These are phyloP conservation scores for Semaprochilodus insignis DNA, from an alignment of 2,797 vertebrate genomes.

Conservation along the genomic window DNA sequence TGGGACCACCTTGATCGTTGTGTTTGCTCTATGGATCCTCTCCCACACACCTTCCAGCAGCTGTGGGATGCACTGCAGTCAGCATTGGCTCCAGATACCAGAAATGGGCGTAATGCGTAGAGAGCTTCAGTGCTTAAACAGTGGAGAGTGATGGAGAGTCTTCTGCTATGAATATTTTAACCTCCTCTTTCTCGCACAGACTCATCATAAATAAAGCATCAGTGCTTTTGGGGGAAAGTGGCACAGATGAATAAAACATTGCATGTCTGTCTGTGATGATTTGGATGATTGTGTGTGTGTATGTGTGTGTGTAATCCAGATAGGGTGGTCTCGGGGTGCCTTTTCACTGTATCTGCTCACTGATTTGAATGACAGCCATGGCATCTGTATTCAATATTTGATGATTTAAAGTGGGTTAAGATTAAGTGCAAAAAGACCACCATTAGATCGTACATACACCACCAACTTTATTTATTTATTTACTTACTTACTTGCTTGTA, in stretches of 20 bases:
- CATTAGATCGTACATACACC: background rate
- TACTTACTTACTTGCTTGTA: too few relatives aligned
- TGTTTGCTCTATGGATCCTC: too few relatives aligned
- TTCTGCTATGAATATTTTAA: conserved; percentile 34
- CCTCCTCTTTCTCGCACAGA: background rate
- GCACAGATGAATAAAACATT: conserved; percentile 55
- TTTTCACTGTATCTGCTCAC: background rate
- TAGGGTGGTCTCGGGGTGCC: background rate
- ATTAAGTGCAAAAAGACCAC: background rate
- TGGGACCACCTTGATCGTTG: too few relatives aligned
- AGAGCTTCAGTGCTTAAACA: background rate
- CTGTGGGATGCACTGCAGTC: too few relatives aligned
- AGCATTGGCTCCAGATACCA: too few relatives aligned
- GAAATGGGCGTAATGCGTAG: background rate
- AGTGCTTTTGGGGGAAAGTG: conserved; percentile 38
- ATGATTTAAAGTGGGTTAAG: background rate
- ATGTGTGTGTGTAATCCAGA: conserved; percentile 6
- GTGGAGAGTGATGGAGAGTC: conserved; percentile 2
- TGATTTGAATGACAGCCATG: background rate
- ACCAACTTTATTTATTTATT: too few relatives aligned
- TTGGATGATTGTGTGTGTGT: conserved; percentile 1
- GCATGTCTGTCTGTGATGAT: conserved; percentile 21
- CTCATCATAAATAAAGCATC: conserved; percentile 53
- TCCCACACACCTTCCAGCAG: too few relatives aligned
- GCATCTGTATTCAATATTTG: background rate